Percentiles rank a stretch among this genome's conserved stretches.
Evolutionary conservation across 2,888 invertebrate species (phyloP).

Genomic region (Amblyteles armatorius): DNA sequence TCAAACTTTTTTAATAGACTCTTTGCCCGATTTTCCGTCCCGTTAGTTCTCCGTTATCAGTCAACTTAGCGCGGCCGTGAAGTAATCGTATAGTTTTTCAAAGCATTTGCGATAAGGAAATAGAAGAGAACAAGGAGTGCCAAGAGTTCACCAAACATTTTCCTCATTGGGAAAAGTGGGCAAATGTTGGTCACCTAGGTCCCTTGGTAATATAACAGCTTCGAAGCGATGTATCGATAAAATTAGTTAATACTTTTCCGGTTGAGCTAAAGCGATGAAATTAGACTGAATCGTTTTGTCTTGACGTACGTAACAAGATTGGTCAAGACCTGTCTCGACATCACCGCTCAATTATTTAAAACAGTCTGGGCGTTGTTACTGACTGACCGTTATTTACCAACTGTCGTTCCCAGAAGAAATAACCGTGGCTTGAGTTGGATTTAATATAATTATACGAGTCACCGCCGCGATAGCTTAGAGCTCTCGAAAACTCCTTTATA

Average conservation of each 20-base stretch:
- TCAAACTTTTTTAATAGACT: background rate
- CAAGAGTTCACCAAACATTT: constrained; percentile 10
- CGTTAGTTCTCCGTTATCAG: background rate
- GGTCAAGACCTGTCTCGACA: background rate
- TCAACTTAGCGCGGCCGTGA: background rate
- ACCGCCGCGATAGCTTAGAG: background rate
- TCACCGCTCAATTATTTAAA: background rate
- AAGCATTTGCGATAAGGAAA: background rate
- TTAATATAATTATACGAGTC: constrained; percentile 56
- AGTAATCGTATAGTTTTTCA: background rate
- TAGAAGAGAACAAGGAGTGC: background rate
- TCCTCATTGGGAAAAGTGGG: constrained; percentile 23
- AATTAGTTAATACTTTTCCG: background rate
- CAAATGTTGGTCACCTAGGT: background rate
- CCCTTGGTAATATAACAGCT: background rate
- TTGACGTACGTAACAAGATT: background rate
- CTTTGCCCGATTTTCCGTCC: background rate
- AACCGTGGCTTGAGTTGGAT: constrained; percentile 42
- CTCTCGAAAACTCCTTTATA: constrained; percentile 15
- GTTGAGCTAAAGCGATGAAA: background rate
- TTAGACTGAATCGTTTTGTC: background rate
- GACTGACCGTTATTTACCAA: background rate
- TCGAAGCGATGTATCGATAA: too few species aligned
- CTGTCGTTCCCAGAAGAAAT: background rate
- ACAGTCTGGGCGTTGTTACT: background rate